Evolutionary conservation across 1,140 invertebrate species (phyloP).

Genomic region (Drosophila tropicalis): DNA sequence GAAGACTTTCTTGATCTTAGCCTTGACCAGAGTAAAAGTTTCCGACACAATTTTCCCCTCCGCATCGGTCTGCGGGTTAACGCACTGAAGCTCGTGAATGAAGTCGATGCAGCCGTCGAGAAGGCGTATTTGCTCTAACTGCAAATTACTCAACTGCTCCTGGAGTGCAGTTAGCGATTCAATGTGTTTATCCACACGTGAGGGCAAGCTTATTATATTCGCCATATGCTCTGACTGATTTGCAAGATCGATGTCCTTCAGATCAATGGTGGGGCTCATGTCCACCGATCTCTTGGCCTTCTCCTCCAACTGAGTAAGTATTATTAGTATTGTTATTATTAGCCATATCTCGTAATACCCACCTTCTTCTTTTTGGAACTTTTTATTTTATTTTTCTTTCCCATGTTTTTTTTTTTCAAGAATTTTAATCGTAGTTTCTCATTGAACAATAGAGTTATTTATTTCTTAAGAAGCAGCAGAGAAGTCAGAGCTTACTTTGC

Average conservation of each 20-base stretch:
- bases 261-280: background rate
- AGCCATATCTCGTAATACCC: background rate
- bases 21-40: constrained; percentile 35
- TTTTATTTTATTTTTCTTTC: constrained; percentile 40
- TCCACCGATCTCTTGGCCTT: background rate
- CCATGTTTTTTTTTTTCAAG: constrained; percentile 36
- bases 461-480: background rate
- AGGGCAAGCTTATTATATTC: constrained; percentile 29
- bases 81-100: constrained; percentile 31
- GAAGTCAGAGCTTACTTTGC: background rate
- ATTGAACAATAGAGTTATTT: background rate
- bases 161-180: constrained; percentile 28
- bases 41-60: constrained; percentile 31
- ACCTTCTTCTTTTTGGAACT: constrained; percentile 24
- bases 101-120: constrained; percentile 40
- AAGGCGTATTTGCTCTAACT: constrained; percentile 27
- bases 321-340: background rate
- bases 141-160: constrained; percentile 33
- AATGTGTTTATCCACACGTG: constrained; percentile 37
- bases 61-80: background rate
- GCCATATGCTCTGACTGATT: constrained; percentile 32
- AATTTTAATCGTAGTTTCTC: background rate
- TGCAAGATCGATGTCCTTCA: background rate
- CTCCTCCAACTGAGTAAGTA: background rate
- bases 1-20: constrained; percentile 40